Percentiles rank a stretch among this genome's conserved stretches.
phyloP scores from a whole-genome alignment of 2,888 invertebrate genomes.

The Metacarcinus magister region DNA sequence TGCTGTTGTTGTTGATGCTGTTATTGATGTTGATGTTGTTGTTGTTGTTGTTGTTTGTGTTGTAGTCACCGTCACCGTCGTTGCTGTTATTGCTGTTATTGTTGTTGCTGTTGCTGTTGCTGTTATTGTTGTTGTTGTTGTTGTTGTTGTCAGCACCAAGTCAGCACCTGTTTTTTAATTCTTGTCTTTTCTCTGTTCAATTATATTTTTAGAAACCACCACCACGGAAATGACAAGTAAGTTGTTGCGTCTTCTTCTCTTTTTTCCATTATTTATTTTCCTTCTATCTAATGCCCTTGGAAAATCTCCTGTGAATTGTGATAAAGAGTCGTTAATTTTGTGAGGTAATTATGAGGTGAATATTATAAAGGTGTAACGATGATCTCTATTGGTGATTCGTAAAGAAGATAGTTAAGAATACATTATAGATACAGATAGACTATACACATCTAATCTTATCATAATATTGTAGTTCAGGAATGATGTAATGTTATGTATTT shows the following conservation, averaged over 20 bases:
- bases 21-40: not conserved
- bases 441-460: not conserved
- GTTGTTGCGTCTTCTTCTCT: not conserved
- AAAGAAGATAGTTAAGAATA: not conserved
- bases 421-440: too few relatives aligned
- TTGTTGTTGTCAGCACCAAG: constrained; percentile 17
- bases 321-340: not conserved
- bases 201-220: constrained; percentile 10
- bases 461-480: not conserved
- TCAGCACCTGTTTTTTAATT: constrained; percentile 48
- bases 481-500: not conserved
- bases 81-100: not conserved
- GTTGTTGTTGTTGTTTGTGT: not conserved
- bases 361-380: too few relatives aligned
- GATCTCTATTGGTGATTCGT: too few relatives aligned
- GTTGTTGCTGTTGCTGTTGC: not conserved
- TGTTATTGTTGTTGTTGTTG: not conserved
- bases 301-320: not conserved
- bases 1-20: not conserved
- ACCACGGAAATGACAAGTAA: not conserved
- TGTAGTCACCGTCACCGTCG: not conserved
- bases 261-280: not conserved
- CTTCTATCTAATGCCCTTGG: not conserved
- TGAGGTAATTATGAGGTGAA: not conserved
- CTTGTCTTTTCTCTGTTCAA: constrained; percentile 28